Conservation (phyloP, 2,888 invertebrate species). For the Piscicola geometra region DNA sequence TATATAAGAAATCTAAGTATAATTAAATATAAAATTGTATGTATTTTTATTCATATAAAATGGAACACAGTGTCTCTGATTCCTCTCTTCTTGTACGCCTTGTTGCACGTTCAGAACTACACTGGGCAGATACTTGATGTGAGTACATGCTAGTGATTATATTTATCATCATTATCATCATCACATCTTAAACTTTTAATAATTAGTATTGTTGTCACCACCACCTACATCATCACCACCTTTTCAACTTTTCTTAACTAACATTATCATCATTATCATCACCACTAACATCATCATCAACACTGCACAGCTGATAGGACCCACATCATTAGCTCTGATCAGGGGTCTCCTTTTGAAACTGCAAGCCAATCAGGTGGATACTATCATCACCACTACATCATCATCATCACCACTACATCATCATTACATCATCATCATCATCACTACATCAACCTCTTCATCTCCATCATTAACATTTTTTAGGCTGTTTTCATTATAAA, state of each 20-base stretch:
- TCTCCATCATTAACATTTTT: too few relatives aligned
- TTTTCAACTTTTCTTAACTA: conserved; percentile 21
- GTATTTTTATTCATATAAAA: too few relatives aligned
- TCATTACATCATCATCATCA: too few relatives aligned
- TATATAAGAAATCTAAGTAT: too few relatives aligned
- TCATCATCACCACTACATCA: too few relatives aligned
- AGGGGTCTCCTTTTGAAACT: conserved; percentile 79
- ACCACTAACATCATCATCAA: too few relatives aligned
- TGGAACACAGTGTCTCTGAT: conserved; percentile 82
- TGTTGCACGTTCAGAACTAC: conserved; percentile 87
- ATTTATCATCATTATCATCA: neutral
- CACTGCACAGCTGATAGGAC: conserved; percentile 82
- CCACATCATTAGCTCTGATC: conserved; percentile 82
- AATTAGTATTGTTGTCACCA: neutral
- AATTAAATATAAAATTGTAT: too few relatives aligned
- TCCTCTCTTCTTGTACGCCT: conserved; percentile 84
- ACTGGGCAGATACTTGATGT: conserved; percentile 83
- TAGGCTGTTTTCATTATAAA: too few relatives aligned
- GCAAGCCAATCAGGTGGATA: conserved; percentile 76
- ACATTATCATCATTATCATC: too few relatives aligned
- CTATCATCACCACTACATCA: too few relatives aligned
- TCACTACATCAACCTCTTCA: too few relatives aligned
- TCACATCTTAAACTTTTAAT: neutral
- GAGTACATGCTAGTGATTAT: too few relatives aligned
- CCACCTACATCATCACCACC: neutral